A percentile compares a stretch with the other conserved stretches of the same genome.
phyloP scores from a whole-genome alignment of 1,140 invertebrate species.

The Aphelinus atriplicis region DNA sequence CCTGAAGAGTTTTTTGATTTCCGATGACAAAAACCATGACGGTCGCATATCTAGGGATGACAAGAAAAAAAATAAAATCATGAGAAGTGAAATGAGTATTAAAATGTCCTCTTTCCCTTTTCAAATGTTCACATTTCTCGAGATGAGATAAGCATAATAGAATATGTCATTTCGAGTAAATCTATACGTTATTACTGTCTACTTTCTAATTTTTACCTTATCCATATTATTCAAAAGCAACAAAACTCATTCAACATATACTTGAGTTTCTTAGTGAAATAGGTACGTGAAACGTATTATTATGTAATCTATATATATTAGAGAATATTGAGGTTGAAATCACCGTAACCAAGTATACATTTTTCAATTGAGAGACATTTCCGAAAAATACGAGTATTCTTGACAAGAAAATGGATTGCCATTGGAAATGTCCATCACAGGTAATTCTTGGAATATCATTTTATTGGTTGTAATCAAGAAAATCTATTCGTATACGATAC shows the following conservation, averaged over 20 bases:
- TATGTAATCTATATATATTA: background rate
- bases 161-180: too few species aligned
- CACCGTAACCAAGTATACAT: slow-evolving; percentile 15
- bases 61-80: background rate
- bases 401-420: background rate
- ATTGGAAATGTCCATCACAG: slow-evolving; percentile 7
- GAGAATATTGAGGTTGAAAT: slow-evolving; percentile 19
- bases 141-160: too few species aligned
- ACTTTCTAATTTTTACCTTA: too few species aligned
- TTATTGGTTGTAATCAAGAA: background rate
- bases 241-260: too few species aligned
- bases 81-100: slow-evolving; percentile 21
- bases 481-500: too few species aligned
- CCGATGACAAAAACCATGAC: slow-evolving; percentile 1
- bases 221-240: too few species aligned
- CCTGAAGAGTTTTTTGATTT: background rate
- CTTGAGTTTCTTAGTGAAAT: too few species aligned
- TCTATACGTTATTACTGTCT: too few species aligned
- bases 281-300: background rate
- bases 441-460: slow-evolving; percentile 1
- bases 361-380: slow-evolving; percentile 17
- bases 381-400: slow-evolving; percentile 2
- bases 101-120: too few species aligned
- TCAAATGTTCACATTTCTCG: too few species aligned
- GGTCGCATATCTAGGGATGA: background rate